Percentiles rank a stretch among this genome's conserved stretches.
Evolutionary conservation across 2,113 vertebrate genomes (phyloP).

Genomic region (Trogon melanurus): DNA sequence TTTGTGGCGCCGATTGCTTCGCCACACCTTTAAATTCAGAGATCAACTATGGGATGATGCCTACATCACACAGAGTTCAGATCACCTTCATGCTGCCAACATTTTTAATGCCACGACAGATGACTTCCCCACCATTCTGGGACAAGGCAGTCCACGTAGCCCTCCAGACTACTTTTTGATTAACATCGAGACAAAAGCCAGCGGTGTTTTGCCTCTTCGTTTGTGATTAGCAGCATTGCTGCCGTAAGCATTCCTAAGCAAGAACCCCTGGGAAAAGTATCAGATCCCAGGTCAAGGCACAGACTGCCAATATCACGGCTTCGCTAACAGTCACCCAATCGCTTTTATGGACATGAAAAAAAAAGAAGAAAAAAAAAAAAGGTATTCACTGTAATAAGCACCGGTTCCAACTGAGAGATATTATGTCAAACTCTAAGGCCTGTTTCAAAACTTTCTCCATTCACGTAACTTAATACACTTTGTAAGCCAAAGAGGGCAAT

Average conservation of each 20-base stretch:
- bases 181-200: constrained; percentile 76
- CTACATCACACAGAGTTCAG: constrained; percentile 71
- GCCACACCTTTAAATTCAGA: constrained; percentile 79
- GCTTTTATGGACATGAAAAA: constrained; percentile 69
- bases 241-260: constrained; percentile 70
- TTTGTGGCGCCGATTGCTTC: constrained; percentile 72
- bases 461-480: constrained; percentile 68
- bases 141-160: constrained; percentile 57
- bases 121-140: constrained; percentile 67
- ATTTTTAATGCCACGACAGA: constrained; percentile 67
- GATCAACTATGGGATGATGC: constrained; percentile 54
- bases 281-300: constrained; percentile 74
- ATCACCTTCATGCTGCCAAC: constrained; percentile 64
- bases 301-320: constrained; percentile 71
- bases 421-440: constrained; percentile 72
- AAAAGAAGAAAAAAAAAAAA: constrained; percentile 4
- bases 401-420: constrained; percentile 70
- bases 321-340: constrained; percentile 76
- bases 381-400: constrained; percentile 69
- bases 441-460: constrained; percentile 71
- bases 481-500: constrained; percentile 63
- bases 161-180: constrained; percentile 77
- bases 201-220: constrained; percentile 74
- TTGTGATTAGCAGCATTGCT: constrained; percentile 75
- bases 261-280: constrained; percentile 66